Evolutionary conservation across 1,140 invertebrate species (phyloP), one percentile per base, ranked within the genome.

Genomic region (Platyscapa corneri): DNA sequence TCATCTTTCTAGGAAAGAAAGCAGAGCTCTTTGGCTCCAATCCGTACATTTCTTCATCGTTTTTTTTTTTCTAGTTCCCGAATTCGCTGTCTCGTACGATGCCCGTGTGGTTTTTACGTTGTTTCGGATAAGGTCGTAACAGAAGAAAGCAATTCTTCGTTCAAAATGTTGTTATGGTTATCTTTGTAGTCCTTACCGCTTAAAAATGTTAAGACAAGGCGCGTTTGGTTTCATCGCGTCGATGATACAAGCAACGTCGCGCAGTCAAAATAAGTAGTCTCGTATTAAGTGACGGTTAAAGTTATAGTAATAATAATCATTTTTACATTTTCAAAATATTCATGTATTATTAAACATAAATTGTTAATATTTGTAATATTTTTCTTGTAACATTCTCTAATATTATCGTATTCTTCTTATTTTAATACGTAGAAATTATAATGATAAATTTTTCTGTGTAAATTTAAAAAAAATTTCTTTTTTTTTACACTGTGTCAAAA

Each of bases 1-100:
- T 32, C n/a, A 70, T 70, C 67, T 70, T 70, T 70, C 32, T 34
- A 32, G 67, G 67, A 70, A 70, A 70, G 67, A 70, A 70, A 70
- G 67, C 34, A 20, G 18, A 5, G 30, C 32, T 37, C 67, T 37
- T 16, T 16, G 14, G 32, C 18, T 32, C 8, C 16, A n/a, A 70
- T 37, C 16, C 16, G 18, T n/a, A n/a, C 23, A 3, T 34, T 16
- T 46, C 42, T 46, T 46, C 5, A 12, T 5, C 42, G 42, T 20
- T 53, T 53, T 53, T 53, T 7, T n/a, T n/a, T n/a, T n/a, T 53
- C 49, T 20, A 12, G 49, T 53, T 16, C 7, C 6, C 16, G 49
- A 53, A 16, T 12, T 53, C 49, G 49, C 18, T 53, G 49, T 1
- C n/a, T n/a, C n/a, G n/a, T n/a, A n/a, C n/a, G n/a, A n/a, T 53